Conservation (phyloP, 2,113 vertebrate species). For the Furnarius figulus region DNA sequence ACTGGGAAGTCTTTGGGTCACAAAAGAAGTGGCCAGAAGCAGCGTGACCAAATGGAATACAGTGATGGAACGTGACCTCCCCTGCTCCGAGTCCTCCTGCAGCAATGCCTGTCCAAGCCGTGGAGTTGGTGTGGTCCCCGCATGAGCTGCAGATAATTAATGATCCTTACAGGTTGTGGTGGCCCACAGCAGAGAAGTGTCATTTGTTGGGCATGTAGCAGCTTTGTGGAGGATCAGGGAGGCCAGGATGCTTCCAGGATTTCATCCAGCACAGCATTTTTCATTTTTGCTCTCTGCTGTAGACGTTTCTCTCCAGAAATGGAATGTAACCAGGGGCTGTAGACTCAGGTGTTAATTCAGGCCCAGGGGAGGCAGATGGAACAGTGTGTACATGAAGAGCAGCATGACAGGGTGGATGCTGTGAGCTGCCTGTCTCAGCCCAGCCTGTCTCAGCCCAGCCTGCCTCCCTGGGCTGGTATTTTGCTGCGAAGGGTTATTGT, state of each 20-base stretch:
- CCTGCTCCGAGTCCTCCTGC: background rate
- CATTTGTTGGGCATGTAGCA: background rate
- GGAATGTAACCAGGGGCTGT: background rate
- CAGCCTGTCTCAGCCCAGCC: background rate
- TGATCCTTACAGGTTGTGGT: background rate
- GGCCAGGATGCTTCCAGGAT: background rate
- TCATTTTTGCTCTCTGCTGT: background rate
- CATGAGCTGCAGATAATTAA: background rate
- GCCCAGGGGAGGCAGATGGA: background rate
- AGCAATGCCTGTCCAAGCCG: fast-evolving
- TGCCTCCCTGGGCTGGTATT: background rate
- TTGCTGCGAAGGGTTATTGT: background rate
- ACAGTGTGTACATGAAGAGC: background rate
- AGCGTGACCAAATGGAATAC: fast-evolving
- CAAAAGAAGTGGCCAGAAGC: background rate
- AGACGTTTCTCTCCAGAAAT: background rate
- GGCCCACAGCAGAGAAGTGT: background rate
- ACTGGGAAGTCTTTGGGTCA: background rate
- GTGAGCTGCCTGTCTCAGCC: background rate
- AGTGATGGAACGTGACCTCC: too few species aligned
- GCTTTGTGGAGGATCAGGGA: background rate
- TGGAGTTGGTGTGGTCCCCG: background rate
- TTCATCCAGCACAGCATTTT: background rate
- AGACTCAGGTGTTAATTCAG: background rate
- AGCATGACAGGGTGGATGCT: background rate